Conservation (phyloP, 2,113 vertebrate species). For the Sceloporus undulatus region DNA sequence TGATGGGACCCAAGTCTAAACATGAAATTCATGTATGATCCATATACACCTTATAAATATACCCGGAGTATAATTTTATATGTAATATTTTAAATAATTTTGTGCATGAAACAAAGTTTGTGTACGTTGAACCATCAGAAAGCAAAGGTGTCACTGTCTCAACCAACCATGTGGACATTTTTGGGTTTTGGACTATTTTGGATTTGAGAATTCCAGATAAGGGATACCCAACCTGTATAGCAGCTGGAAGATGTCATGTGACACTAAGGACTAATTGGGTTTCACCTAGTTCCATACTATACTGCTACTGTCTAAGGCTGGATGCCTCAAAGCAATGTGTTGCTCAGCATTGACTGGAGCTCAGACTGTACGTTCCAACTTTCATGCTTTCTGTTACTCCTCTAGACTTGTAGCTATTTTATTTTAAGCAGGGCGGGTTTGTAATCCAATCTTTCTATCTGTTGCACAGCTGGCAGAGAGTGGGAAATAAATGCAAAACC, state of each 20-base stretch:
- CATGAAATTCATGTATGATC: no score
- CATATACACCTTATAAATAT: no score
- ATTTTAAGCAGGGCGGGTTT: constrained; percentile 1
- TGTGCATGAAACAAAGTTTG: no score
- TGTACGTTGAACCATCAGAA: no score
- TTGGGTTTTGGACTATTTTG: no score
- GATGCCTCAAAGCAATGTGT: neutral
- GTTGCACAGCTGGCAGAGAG: neutral
- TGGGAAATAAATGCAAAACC: neutral
- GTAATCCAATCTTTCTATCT: neutral
- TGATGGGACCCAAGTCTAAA: no score
- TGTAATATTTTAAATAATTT: no score
- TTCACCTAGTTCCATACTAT: neutral
- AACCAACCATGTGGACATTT: no score
- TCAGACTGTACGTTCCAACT: neutral
- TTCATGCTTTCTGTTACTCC: neutral
- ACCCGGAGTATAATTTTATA: no score
- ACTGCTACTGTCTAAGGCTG: neutral
- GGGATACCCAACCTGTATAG: no score
- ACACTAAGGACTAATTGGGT: neutral
- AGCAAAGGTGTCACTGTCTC: no score
- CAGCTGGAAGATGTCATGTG: neutral
- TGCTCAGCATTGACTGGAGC: neutral
- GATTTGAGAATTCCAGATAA: no score
- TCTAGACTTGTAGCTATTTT: neutral